Conservation (phyloP, 1,140 invertebrate species). For the Zaprionus inermis region DNA sequence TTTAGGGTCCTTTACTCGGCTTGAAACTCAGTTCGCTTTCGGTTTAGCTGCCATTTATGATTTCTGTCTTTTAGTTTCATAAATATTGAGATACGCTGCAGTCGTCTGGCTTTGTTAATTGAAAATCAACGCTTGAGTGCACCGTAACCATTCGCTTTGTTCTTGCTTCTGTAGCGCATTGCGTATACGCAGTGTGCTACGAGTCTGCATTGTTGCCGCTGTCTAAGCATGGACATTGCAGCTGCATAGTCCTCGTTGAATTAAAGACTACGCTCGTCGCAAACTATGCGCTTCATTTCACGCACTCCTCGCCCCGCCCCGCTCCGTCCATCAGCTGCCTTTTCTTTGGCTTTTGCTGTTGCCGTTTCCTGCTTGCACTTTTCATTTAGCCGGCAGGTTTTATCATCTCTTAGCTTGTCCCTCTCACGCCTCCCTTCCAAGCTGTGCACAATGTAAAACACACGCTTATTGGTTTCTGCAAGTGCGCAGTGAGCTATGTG, state of each 20-base stretch:
- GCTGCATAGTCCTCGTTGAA: conserved; percentile 14
- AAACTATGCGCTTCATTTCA: conserved; percentile 69
- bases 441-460: conserved; percentile 55
- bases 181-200: conserved; percentile 54
- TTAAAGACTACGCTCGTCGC: conserved; percentile 12
- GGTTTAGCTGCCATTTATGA: too few relatives aligned
- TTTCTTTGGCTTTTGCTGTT: background rate
- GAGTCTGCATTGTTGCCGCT: conserved; percentile 37
- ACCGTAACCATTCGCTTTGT: conserved; percentile 57
- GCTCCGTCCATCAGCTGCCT: background rate
- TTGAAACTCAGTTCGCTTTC: too few relatives aligned
- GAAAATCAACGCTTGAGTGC: conserved; percentile 57
- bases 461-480: conserved; percentile 58
- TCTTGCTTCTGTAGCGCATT: conserved; percentile 31
- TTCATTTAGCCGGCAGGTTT: conserved; percentile 23
- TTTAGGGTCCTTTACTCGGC: too few relatives aligned
- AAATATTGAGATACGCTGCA: too few relatives aligned
- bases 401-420: too few relatives aligned
- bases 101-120: conserved; percentile 61
- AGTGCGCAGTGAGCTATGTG: conserved; percentile 43
- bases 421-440: conserved; percentile 20
- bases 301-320: conserved; percentile 31
- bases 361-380: conserved; percentile 60
- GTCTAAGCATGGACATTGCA: conserved; percentile 1
- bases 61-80: background rate